Conservation (phyloP, 2,797 vertebrate genomes). For the Muscicapa striata region DNA sequence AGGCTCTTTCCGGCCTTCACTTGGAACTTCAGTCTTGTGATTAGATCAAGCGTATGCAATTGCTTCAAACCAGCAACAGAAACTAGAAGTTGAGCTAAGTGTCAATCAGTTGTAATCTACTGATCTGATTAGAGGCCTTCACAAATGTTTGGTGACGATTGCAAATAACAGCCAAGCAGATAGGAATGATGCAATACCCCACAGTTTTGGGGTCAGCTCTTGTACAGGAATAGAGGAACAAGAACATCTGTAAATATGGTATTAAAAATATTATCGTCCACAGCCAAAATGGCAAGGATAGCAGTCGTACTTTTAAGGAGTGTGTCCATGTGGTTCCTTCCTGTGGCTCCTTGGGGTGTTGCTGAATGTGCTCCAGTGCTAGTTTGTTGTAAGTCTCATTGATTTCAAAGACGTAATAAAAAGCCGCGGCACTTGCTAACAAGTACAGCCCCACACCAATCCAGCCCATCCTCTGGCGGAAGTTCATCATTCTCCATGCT, state of each 20-base stretch:
- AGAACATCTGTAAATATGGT: conserved; percentile 95
- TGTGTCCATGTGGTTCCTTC: conserved; percentile 83
- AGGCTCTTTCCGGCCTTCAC: conserved; percentile 64
- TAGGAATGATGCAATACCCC: conserved; percentile 94
- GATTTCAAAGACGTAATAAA: conserved; percentile 94
- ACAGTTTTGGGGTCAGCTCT: conserved; percentile 91
- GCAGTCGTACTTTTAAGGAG: conserved; percentile 82
- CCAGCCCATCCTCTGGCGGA: conserved; percentile 98
- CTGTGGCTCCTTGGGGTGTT: conserved; percentile 70
- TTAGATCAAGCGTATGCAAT: conserved; percentile 34
- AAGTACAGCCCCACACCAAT: conserved; percentile 90
- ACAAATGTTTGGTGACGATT: conserved; percentile 87
- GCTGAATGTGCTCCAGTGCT: conserved; percentile 87
- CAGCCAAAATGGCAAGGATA: conserved; percentile 90
- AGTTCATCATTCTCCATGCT: conserved; percentile 99
- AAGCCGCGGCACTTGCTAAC: conserved; percentile 84
- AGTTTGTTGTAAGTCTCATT: conserved; percentile 89
- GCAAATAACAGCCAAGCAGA: conserved; percentile 91
- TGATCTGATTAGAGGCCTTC: conserved; percentile 91
- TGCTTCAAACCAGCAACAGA: conserved; percentile 39
- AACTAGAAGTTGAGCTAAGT: conserved; percentile 75
- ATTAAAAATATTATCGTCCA: conserved; percentile 90
- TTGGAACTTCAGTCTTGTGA: conserved; percentile 64
- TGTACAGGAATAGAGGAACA: conserved; percentile 97
- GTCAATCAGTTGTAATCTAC: conserved; percentile 87